Percentiles rank a stretch among this genome's conserved stretches.
These are phyloP conservation scores for Scomber japonicus DNA, from an alignment of 2,113 vertebrate species.

Conservation along the genomic window DNA sequence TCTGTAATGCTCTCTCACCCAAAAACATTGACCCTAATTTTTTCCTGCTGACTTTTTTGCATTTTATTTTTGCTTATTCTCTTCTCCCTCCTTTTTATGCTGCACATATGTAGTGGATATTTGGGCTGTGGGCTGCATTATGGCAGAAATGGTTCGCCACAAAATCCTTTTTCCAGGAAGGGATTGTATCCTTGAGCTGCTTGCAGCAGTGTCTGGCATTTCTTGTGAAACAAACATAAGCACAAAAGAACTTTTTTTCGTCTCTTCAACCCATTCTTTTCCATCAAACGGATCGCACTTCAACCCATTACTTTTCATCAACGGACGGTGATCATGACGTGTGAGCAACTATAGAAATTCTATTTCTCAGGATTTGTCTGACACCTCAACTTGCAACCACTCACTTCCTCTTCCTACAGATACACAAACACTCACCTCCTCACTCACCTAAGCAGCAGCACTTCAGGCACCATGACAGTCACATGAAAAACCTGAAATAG, in stretches of 20 bases:
- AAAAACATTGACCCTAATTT: conserved; percentile 32
- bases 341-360: conserved; percentile 54
- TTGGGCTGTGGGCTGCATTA: conserved; percentile 99
- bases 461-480: conserved; percentile 32
- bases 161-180: conserved; percentile 92
- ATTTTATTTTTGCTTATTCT: conserved; percentile 79
- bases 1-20: not conserved
- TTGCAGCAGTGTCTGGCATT: conserved; percentile 73
- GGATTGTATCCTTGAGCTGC: conserved; percentile 91
- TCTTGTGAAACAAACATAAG: conserved; percentile 28
- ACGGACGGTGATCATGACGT: conserved; percentile 17
- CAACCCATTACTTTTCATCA: conserved; percentile 5
- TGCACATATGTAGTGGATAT: conserved; percentile 97
- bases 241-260: conserved; percentile 13
- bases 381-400: conserved; percentile 37
- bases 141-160: conserved; percentile 95
- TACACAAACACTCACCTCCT: conserved; percentile 10
- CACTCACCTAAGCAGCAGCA: conserved; percentile 25
- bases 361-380: conserved; percentile 44
- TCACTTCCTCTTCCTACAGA: conserved; percentile 44
- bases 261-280: conserved; percentile 11
- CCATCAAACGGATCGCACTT: not conserved
- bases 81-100: conserved; percentile 89
- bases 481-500: conserved; percentile 54
- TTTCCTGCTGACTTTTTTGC: conserved; percentile 89